These are phyloP conservation scores for Echinometra lucunter DNA, from an alignment of 53 echinoderm and acorn worm species.

Conservation along the genomic window DNA sequence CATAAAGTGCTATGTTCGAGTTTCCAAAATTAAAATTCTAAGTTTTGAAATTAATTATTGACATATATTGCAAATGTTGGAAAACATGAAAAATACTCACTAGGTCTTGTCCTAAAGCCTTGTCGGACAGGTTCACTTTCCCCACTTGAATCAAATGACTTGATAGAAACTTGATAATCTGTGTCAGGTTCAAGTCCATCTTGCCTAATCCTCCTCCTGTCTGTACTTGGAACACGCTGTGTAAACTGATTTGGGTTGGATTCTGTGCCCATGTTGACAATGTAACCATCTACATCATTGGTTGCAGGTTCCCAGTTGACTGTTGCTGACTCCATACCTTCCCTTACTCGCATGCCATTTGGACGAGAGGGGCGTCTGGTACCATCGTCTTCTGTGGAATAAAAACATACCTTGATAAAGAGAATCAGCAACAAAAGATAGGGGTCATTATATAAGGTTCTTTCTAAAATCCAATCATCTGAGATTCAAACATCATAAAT, in stretches of 20 bases:
- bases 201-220: slow-evolving; percentile 1
- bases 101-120: slow-evolving; percentile 29
- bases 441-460: too few species aligned
- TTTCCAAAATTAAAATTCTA: too few species aligned
- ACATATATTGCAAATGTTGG: neutral
- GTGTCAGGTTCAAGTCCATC: slow-evolving; percentile 37
- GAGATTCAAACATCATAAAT: too few species aligned
- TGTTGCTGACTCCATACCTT: neutral
- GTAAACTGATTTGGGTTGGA: slow-evolving; percentile 48
- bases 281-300: slow-evolving; percentile 42
- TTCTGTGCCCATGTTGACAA: slow-evolving; percentile 22
- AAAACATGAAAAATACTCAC: neutral
- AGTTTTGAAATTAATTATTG: neutral
- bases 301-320: slow-evolving; percentile 33
- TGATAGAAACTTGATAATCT: slow-evolving; percentile 47
- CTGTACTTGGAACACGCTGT: slow-evolving; percentile 38
- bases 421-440: too few species aligned
- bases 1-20: neutral
- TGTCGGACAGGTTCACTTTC: slow-evolving; percentile 40
- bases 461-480: too few species aligned
- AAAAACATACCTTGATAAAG: neutral
- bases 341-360: slow-evolving; percentile 30
- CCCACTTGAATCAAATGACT: neutral
- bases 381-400: neutral
- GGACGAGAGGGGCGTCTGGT: slow-evolving; percentile 19